phyloP scores from a whole-genome alignment of 35 echinoderm and acorn worm species.

The Ophiothrix spiculata region DNA sequence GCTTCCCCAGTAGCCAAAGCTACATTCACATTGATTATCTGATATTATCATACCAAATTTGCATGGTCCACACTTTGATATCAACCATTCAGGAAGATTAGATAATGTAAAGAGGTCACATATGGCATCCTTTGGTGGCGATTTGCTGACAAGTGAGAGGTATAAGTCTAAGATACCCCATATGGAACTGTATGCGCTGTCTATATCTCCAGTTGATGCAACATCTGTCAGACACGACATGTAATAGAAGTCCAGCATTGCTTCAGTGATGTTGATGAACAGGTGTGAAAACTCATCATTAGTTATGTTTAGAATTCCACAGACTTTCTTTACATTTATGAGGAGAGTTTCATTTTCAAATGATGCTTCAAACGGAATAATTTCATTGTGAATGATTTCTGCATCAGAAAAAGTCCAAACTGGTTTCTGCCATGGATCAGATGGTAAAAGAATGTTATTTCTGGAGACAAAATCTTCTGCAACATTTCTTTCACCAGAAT shows the following conservation, averaged over 20 bases:
- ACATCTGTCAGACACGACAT: slow-evolving; percentile 61
- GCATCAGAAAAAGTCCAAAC: slow-evolving; percentile 47
- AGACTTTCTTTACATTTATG: slow-evolving; percentile 22
- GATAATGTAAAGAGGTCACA: slow-evolving; percentile 2
- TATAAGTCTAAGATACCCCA: slow-evolving; percentile 31
- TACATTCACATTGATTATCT: slow-evolving; percentile 43
- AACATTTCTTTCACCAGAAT: slow-evolving; percentile 12
- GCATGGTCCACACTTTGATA: slow-evolving; percentile 13
- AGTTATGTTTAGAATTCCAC: slow-evolving; percentile 31
- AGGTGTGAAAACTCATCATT: not conserved
- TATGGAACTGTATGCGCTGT: slow-evolving; percentile 46
- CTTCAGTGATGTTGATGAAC: slow-evolving; percentile 39
- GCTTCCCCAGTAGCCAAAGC: slow-evolving; percentile 66
- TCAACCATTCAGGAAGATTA: slow-evolving; percentile 28
- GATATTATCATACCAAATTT: slow-evolving; percentile 15
- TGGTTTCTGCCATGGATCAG: slow-evolving; percentile 68
- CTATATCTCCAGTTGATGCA: slow-evolving; percentile 26
- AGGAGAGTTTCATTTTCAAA: slow-evolving; percentile 41
- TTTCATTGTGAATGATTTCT: slow-evolving; percentile 25
- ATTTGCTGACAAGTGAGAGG: slow-evolving; percentile 20
- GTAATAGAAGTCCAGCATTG: slow-evolving; percentile 61
- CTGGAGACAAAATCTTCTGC: slow-evolving; percentile 37
- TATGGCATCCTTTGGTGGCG: not conserved
- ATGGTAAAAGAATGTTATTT: slow-evolving; percentile 49
- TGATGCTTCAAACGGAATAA: slow-evolving; percentile 39